Conservation (phyloP, 2,797 vertebrate species). For the Siniperca undulata region DNA sequence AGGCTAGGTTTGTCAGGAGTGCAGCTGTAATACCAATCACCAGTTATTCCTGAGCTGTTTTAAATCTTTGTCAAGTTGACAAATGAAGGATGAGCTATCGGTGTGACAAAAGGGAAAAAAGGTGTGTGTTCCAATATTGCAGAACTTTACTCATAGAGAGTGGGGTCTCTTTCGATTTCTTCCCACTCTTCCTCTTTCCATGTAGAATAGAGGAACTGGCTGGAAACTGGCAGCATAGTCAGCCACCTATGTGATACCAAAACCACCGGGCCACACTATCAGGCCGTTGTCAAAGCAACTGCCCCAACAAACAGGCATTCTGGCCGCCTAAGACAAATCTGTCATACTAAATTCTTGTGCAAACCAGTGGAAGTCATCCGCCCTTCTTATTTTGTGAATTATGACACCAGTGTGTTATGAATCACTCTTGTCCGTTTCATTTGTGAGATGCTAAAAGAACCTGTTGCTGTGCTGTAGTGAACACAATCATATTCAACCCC, state of each 20-base stretch:
- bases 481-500: not conserved
- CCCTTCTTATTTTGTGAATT: slow-evolving; percentile 40
- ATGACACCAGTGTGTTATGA: slow-evolving; percentile 41
- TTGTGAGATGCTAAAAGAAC: slow-evolving; percentile 18
- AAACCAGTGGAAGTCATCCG: slow-evolving; percentile 49
- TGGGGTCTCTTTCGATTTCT: slow-evolving; percentile 40
- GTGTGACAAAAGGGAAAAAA: not conserved
- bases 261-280: slow-evolving; percentile 53
- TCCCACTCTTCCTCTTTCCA: slow-evolving; percentile 65
- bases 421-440: slow-evolving; percentile 4
- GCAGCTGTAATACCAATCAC: slow-evolving; percentile 29
- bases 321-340: slow-evolving; percentile 50
- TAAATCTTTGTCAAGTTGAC: slow-evolving; percentile 31
- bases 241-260: slow-evolving; percentile 55
- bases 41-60: slow-evolving; percentile 28
- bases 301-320: slow-evolving; percentile 73
- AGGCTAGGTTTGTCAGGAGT: slow-evolving; percentile 37
- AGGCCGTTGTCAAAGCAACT: slow-evolving; percentile 68
- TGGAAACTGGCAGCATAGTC: slow-evolving; percentile 44
- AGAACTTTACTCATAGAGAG: slow-evolving; percentile 26
- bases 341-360: slow-evolving; percentile 49
- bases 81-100: slow-evolving; percentile 1
- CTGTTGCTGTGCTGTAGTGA: slow-evolving; percentile 1
- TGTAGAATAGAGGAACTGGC: slow-evolving; percentile 54
- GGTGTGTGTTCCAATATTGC: slow-evolving; percentile 16